Conservation (phyloP, 2,113 vertebrate species). For the Scomber scombrus region DNA sequence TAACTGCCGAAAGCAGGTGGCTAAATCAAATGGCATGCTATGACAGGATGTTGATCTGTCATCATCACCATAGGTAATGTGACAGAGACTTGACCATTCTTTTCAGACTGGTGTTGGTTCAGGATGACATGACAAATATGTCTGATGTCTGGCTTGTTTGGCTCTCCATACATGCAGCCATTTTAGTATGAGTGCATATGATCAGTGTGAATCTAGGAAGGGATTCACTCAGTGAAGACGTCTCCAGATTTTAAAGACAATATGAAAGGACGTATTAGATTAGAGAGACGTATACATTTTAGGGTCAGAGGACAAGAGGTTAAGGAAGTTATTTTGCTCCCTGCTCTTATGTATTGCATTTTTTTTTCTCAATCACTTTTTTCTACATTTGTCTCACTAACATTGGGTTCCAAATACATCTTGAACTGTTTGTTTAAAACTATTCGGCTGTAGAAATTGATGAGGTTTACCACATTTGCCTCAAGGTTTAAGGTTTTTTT, state of each 20-base stretch:
- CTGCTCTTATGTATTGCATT: background rate
- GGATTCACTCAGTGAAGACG: background rate
- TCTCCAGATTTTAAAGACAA: background rate
- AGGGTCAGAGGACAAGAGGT: background rate
- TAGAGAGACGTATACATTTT: background rate
- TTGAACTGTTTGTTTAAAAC: background rate
- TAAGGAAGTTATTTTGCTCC: too few relatives aligned
- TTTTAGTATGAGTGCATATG: constrained; percentile 3
- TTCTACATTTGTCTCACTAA: background rate
- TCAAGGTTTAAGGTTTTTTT: too few relatives aligned
- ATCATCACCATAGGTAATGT: constrained; percentile 28
- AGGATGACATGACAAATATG: constrained; percentile 48
- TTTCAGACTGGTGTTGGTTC: constrained; percentile 28
- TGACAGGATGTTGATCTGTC: constrained; percentile 15
- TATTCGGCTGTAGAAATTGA: background rate
- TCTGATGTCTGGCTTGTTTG: constrained; percentile 45
- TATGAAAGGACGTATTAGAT: background rate
- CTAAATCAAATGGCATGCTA: background rate
- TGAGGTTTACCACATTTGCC: too few relatives aligned
- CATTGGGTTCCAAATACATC: background rate
- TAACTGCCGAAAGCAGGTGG: background rate
- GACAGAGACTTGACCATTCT: background rate
- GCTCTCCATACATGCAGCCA: background rate
- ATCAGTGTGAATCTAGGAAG: background rate
- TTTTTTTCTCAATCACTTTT: background rate